These are phyloP conservation scores for Macquaria ambigua DNA, from an alignment of 2,113 vertebrate species.

Conservation along the genomic window DNA sequence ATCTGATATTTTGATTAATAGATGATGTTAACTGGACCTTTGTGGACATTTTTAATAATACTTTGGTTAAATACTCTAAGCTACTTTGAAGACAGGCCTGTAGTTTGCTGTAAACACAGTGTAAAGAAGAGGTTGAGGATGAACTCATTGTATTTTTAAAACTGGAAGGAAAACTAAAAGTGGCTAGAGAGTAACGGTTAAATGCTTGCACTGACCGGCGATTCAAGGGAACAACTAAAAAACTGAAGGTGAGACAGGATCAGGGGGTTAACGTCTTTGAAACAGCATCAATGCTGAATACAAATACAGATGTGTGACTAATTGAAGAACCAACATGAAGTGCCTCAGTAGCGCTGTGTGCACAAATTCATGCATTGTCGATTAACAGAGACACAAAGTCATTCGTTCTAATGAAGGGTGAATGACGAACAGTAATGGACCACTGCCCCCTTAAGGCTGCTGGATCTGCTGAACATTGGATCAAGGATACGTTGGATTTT, in stretches of 20 bases:
- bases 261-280: not conserved
- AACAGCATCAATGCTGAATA: not conserved
- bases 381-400: not conserved
- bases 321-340: not conserved
- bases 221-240: not conserved
- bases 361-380: not conserved
- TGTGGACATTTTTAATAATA: slow-evolving; percentile 1
- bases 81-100: not conserved
- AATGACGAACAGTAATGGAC: not conserved
- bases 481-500: not conserved
- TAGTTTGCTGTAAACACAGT: not conserved
- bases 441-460: not conserved
- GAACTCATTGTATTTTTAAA: not conserved
- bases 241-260: not conserved
- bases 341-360: not conserved
- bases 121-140: not conserved
- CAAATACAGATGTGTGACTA: not conserved
- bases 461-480: not conserved
- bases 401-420: not conserved
- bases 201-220: not conserved
- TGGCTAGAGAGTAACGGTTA: not conserved
- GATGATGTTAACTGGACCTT: not conserved
- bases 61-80: not conserved
- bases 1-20: not conserved
- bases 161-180: not conserved